phyloP scores from a whole-genome alignment of 2,113 vertebrate species.

The Psilopsiagon aurifrons region DNA sequence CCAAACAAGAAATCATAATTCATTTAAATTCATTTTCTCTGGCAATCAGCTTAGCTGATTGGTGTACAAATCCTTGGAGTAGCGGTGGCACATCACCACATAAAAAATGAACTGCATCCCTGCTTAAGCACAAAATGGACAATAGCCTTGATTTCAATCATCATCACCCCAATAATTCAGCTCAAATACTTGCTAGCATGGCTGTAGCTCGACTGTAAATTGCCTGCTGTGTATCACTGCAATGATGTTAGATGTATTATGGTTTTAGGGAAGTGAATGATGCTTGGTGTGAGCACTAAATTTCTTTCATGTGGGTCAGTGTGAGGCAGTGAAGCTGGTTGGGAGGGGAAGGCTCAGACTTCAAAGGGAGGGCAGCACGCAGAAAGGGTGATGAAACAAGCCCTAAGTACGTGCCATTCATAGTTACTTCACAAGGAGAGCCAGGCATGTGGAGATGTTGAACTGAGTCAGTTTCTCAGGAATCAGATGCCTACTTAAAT shows the following conservation, averaged over 20 bases:
- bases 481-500: background rate
- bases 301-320: constrained; percentile 40
- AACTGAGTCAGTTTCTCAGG: background rate
- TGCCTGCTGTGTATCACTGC: background rate
- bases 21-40: background rate
- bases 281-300: background rate
- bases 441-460: background rate
- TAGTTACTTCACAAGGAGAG: constrained; percentile 22
- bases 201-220: background rate
- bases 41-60: background rate
- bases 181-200: background rate
- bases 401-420: constrained; percentile 29
- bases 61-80: rapidly evolving
- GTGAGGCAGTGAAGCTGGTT: background rate
- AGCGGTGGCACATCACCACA: background rate
- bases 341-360: constrained; percentile 39
- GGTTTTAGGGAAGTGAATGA: background rate
- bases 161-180: background rate
- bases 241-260: background rate
- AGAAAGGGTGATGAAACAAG: constrained; percentile 36
- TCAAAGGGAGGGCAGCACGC: constrained; percentile 22
- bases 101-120: background rate
- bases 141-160: background rate
- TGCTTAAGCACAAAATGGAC: background rate
- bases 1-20: background rate